These are phyloP conservation scores for Trematomus loennbergii DNA, from an alignment of 2,113 vertebrate genomes.

Conservation along the genomic window DNA sequence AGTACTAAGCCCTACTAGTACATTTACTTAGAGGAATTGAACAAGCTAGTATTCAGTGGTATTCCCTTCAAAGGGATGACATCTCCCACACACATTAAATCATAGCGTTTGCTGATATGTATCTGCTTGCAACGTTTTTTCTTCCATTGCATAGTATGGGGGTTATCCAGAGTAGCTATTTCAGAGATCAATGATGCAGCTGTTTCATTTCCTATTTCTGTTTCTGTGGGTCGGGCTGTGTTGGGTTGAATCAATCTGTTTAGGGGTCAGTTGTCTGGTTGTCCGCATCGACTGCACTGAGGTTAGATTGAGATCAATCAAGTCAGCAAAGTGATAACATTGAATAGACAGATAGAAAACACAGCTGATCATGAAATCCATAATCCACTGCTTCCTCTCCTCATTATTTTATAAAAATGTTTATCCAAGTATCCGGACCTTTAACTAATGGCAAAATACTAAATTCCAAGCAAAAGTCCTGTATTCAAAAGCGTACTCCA, in stretches of 20 bases:
- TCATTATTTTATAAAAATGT: too few relatives aligned
- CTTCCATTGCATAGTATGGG: neutral
- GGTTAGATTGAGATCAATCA: slow-evolving; percentile 48
- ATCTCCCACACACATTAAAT: neutral
- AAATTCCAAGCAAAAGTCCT: too few relatives aligned
- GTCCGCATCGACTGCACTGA: slow-evolving; percentile 28
- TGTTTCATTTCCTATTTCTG: slow-evolving; percentile 62
- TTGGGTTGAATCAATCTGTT: slow-evolving; percentile 50
- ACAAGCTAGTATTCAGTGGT: neutral
- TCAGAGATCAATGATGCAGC: slow-evolving; percentile 51
- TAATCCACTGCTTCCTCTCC: rapidly evolving
- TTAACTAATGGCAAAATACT: neutral
- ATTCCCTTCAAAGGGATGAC: neutral
- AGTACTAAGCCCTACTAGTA: neutral
- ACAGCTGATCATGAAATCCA: neutral
- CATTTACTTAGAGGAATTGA: neutral
- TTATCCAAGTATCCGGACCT: neutral
- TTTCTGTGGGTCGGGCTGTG: neutral
- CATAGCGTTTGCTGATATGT: neutral
- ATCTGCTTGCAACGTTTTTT: neutral
- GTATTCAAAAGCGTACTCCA: neutral
- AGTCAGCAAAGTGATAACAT: slow-evolving; percentile 18
- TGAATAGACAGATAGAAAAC: slow-evolving; percentile 4
- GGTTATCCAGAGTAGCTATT: slow-evolving; percentile 10
- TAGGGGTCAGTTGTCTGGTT: slow-evolving; percentile 58